phyloP scores from a whole-genome alignment of 2,888 invertebrate species.

The Lasioglossum morio region DNA sequence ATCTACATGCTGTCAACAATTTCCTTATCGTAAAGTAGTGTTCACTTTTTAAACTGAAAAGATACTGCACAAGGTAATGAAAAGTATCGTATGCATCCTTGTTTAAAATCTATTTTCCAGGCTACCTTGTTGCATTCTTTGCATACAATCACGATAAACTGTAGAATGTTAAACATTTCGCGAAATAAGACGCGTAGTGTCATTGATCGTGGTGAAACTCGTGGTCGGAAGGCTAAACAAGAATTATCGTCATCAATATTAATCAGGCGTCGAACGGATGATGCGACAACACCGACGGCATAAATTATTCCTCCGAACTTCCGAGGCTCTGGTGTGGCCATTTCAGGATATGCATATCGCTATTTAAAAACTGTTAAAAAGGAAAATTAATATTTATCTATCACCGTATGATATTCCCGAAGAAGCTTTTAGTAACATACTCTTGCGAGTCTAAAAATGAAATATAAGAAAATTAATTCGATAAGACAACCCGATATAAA shows the following conservation, averaged over 20 bases:
- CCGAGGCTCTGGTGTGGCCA: neutral
- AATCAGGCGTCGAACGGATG: neutral
- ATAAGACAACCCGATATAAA: neutral
- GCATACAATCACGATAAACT: neutral
- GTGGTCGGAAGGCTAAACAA: neutral
- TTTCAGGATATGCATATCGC: no score
- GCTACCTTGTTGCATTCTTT: neutral
- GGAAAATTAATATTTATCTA: neutral
- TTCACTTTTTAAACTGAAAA: no score
- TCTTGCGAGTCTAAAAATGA: neutral
- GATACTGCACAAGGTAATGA: neutral
- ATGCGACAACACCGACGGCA: neutral
- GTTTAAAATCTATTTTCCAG: neutral
- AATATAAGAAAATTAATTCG: neutral
- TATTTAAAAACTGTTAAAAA: neutral
- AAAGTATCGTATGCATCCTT: neutral
- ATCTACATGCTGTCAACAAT: no score
- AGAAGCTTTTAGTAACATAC: neutral
- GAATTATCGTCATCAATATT: conserved; percentile 30
- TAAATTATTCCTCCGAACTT: conserved; percentile 15
- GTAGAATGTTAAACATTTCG: neutral
- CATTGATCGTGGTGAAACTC: neutral
- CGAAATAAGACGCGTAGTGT: neutral
- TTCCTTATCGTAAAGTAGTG: no score
- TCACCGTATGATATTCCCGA: neutral